phyloP scores from a whole-genome alignment of 2,113 vertebrate genomes.

The Cygnus buccinator region DNA sequence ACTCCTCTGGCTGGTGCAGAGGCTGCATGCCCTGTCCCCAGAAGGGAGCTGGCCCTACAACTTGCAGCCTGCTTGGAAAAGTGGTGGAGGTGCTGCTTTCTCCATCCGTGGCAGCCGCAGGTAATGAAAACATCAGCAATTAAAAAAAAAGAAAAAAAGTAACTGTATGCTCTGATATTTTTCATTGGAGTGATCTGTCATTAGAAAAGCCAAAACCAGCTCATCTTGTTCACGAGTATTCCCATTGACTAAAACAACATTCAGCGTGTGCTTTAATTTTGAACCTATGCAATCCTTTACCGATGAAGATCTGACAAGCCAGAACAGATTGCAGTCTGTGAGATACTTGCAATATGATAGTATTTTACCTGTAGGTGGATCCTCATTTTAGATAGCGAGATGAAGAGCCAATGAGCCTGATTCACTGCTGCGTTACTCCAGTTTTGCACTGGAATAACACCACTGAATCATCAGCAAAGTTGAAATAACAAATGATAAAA shows the following conservation, averaged over 20 bases:
- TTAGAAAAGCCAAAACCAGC: slow-evolving; percentile 27
- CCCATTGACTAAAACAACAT: background rate
- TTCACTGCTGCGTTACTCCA: background rate
- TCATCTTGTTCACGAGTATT: background rate
- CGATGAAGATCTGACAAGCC: slow-evolving; percentile 48
- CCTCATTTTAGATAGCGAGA: background rate
- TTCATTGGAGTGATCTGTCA: background rate
- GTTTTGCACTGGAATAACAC: background rate
- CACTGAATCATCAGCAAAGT: slow-evolving; percentile 44
- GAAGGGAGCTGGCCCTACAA: background rate
- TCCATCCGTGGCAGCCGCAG: background rate
- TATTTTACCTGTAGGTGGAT: slow-evolving; percentile 32
- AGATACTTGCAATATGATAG: slow-evolving; percentile 1
- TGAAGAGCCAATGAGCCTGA: slow-evolving; percentile 12
- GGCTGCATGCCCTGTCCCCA: rapidly evolving
- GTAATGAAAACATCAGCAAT: background rate
- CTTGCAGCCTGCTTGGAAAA: background rate
- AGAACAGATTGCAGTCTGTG: slow-evolving; percentile 4
- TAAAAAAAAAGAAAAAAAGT: too few relatives aligned
- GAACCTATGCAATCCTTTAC: slow-evolving; percentile 10
- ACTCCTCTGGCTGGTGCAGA: rapidly evolving
- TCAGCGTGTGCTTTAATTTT: background rate
- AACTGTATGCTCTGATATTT: background rate
- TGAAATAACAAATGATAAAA: slow-evolving; percentile 27
- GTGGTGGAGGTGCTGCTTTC: background rate